These are phyloP conservation scores for Abrostola tripartita DNA, from an alignment of 2,888 invertebrate species.

Conservation along the genomic window DNA sequence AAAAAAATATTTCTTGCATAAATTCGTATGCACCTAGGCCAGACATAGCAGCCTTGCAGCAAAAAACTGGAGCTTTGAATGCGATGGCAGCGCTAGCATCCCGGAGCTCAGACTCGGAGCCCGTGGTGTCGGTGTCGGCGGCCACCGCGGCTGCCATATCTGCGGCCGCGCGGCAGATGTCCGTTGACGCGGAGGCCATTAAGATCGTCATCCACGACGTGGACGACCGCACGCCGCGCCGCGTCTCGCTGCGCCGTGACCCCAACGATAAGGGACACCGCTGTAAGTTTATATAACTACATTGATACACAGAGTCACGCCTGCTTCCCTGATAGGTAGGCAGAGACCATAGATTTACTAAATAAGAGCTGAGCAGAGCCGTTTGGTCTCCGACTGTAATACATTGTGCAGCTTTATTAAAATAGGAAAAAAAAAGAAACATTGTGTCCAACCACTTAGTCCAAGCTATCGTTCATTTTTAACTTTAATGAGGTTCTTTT, in stretches of 20 bases:
- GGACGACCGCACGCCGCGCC: conserved; percentile 92
- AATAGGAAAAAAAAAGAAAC: too few species aligned
- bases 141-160: conserved; percentile 85
- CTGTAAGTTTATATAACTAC: conserved; percentile 89
- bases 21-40: conserved; percentile 85
- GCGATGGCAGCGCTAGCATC: conserved; percentile 79
- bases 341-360: not conserved
- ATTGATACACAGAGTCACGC: not conserved
- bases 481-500: too few species aligned
- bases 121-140: conserved; percentile 77
- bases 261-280: conserved; percentile 95
- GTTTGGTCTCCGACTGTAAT: too few species aligned
- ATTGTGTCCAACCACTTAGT: too few species aligned
- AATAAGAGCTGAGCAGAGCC: too few species aligned
- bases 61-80: conserved; percentile 87
- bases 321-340: not conserved
- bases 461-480: too few species aligned
- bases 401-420: too few species aligned
- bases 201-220: conserved; percentile 98
- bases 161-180: conserved; percentile 93
- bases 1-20: not conserved
- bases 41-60: conserved; percentile 91
- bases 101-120: conserved; percentile 75
- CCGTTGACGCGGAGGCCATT: conserved; percentile 96
- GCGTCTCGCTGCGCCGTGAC: conserved; percentile 93